Conservation (phyloP, 2,888 invertebrate species). For the Nineta flava region DNA sequence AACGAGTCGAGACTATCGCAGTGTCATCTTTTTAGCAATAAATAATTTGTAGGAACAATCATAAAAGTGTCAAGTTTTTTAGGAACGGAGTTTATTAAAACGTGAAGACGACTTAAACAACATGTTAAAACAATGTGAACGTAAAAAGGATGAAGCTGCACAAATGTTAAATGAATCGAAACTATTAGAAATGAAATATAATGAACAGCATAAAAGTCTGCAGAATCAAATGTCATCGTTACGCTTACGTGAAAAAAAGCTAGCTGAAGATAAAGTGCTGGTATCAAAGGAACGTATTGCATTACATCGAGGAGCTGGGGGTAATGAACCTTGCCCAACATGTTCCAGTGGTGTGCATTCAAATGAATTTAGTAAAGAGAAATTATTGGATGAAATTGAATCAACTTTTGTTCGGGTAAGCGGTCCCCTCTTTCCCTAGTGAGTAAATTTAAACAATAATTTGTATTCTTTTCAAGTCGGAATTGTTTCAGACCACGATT, state of each 20-base stretch:
- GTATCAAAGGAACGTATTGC: conserved; percentile 39
- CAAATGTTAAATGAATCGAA: conserved; percentile 26
- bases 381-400: not conserved
- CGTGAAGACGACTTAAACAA: conserved; percentile 23
- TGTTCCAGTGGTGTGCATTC: not conserved
- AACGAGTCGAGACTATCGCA: no score
- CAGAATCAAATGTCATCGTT: conserved; percentile 39
- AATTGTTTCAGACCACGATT: no score
- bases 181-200: conserved; percentile 31
- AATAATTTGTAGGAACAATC: no score
- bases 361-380: not conserved
- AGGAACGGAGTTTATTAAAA: conserved; percentile 13
- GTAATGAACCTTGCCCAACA: not conserved
- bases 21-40: no score
- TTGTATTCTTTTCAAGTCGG: no score
- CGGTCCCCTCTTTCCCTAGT: no score
- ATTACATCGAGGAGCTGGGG: conserved; percentile 27
- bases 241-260: conserved; percentile 38
- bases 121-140: conserved; percentile 27
- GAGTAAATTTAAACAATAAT: no score
- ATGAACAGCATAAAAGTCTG: conserved; percentile 36
- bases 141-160: conserved; percentile 37
- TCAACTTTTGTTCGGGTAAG: not conserved
- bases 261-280: conserved; percentile 42
- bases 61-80: no score